Conservation (phyloP, 2,888 invertebrate genomes). For the Aspidiotus destructor region DNA sequence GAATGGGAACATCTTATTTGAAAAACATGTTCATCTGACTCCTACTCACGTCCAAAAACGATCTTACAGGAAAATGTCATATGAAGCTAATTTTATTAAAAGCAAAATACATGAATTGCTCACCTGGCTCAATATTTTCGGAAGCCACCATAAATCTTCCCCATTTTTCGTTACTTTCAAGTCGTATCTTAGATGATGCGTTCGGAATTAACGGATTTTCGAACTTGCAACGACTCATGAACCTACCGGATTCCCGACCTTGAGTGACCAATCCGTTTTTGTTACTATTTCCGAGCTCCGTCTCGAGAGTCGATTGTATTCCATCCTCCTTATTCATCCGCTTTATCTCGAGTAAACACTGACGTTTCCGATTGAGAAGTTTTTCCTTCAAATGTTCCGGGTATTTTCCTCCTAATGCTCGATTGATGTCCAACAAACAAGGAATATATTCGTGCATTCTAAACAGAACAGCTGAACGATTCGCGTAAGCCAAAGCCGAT, state of each 20-base stretch:
- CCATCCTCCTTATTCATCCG: not conserved
- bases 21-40: no score
- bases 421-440: conserved; percentile 53
- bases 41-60: no score
- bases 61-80: no score
- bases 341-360: conserved; percentile 19
- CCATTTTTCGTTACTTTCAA: conserved; percentile 48
- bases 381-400: conserved; percentile 55
- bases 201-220: conserved; percentile 45
- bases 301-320: not conserved
- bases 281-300: not conserved
- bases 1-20: no score
- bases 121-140: conserved; percentile 56
- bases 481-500: conserved; percentile 55
- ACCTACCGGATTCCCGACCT: not conserved
- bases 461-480: conserved; percentile 58
- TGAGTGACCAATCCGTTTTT: not conserved
- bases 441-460: conserved; percentile 52
- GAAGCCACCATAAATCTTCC: conserved; percentile 64
- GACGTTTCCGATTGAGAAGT: conserved; percentile 49
- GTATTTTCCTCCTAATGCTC: conserved; percentile 53
- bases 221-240: not conserved
- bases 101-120: no score
- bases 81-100: no score
- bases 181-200: conserved; percentile 54